Evolutionary conservation across 1,140 invertebrate genomes (phyloP).

Genomic region (Platyscapa corneri): DNA sequence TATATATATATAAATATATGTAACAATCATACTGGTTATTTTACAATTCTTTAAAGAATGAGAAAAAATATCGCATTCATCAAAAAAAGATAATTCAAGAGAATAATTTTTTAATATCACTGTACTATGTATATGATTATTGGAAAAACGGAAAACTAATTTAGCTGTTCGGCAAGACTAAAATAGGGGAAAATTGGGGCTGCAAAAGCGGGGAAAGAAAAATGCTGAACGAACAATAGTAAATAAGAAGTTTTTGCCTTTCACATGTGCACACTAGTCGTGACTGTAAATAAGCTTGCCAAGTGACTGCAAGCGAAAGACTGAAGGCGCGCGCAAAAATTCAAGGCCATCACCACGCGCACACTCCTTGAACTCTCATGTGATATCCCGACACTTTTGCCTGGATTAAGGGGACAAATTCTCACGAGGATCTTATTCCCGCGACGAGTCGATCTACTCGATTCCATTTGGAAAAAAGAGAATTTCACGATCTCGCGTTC

Average conservation of each 20-base stretch:
- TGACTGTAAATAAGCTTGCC: conserved; percentile 16
- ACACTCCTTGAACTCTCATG: not conserved
- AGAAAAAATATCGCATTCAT: too few relatives aligned
- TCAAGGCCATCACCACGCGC: conserved; percentile 29
- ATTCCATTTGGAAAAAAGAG: conserved; percentile 47
- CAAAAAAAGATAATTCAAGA: too few relatives aligned
- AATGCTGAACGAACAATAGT: conserved; percentile 15
- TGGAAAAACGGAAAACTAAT: too few relatives aligned
- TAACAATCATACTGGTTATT: too few relatives aligned
- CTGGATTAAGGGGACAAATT: conserved; percentile 50
- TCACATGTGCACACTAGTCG: not conserved
- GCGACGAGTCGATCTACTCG: conserved; percentile 48
- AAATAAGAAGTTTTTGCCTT: conserved; percentile 24
- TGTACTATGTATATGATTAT: too few relatives aligned
- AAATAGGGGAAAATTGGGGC: not conserved
- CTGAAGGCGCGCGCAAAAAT: conserved; percentile 11
- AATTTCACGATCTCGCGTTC: conserved; percentile 24
- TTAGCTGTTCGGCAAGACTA: too few relatives aligned
- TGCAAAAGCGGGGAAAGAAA: not conserved
- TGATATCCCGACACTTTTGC: conserved; percentile 38
- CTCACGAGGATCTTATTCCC: conserved; percentile 53
- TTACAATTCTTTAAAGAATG: too few relatives aligned
- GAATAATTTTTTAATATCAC: too few relatives aligned
- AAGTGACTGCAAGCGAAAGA: conserved; percentile 39
- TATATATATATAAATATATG: too few relatives aligned